Evolutionary conservation across 2,113 vertebrate species (phyloP).

Genomic region (Chrysochloris asiatica): DNA sequence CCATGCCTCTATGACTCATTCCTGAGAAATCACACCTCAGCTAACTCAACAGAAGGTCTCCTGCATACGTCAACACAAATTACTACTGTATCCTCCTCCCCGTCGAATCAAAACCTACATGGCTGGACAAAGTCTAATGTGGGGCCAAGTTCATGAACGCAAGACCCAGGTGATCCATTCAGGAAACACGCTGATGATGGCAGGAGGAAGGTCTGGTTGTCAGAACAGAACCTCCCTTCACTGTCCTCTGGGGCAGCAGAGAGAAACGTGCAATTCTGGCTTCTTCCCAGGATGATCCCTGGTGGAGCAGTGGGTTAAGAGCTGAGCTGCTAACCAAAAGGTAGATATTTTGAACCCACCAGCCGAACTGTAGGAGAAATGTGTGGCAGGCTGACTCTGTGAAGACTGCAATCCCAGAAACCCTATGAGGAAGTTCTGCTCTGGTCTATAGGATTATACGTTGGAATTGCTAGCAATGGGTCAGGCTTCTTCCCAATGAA

Average conservation of each 20-base stretch:
- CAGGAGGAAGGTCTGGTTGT: too few relatives aligned
- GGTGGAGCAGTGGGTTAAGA: not conserved
- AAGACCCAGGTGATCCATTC: not conserved
- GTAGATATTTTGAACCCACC: not conserved
- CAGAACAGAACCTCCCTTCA: not conserved
- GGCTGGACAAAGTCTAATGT: not conserved
- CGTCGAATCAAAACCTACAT: not conserved
- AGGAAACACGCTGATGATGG: not conserved
- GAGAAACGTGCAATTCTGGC: not conserved
- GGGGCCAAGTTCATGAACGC: too few relatives aligned
- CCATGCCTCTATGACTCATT: fast-evolving
- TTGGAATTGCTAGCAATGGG: not conserved
- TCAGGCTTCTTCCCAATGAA: not conserved
- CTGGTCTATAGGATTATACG: not conserved
- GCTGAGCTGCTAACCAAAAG: not conserved
- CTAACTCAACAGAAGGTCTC: not conserved
- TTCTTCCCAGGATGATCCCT: not conserved
- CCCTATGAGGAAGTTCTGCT: not conserved
- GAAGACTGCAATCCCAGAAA: not conserved
- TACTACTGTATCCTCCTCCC: not conserved
- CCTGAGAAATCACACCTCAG: not conserved
- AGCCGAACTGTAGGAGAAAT: not conserved
- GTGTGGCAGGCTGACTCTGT: not conserved
- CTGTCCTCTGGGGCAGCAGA: not conserved
- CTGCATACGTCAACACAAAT: not conserved